A percentile compares a stretch with the other conserved stretches of the same genome.
Evolutionary conservation across 2,797 vertebrate species (phyloP).

Genomic region (Typhlichthys eigenmanni): DNA sequence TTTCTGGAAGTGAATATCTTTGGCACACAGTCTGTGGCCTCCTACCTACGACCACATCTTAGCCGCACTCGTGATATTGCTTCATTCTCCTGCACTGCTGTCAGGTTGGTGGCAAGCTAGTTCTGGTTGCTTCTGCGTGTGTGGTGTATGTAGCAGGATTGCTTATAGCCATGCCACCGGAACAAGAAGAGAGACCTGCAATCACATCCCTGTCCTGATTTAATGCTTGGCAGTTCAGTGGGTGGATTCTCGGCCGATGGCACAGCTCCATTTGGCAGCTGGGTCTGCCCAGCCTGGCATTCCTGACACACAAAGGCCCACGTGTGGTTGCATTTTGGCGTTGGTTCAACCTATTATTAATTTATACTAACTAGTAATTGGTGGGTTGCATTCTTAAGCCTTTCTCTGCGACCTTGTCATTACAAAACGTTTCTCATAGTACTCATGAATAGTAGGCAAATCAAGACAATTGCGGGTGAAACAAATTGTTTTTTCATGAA

Average conservation of each 20-base stretch:
- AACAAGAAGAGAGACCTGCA: slow-evolving; percentile 49
- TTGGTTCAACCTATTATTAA: too few relatives aligned
- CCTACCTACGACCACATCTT: too few relatives aligned
- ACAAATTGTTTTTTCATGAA: too few relatives aligned
- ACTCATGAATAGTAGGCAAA: too few relatives aligned
- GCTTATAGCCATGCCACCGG: slow-evolving; percentile 18
- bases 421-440: too few relatives aligned
- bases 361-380: too few relatives aligned
- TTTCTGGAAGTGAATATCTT: too few relatives aligned
- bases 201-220: slow-evolving; percentile 61
- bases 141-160: slow-evolving; percentile 24
- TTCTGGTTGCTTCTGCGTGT: slow-evolving; percentile 24
- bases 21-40: too few relatives aligned
- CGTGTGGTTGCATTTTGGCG: neutral
- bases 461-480: too few relatives aligned
- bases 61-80: too few relatives aligned
- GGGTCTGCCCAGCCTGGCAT: slow-evolving; percentile 29
- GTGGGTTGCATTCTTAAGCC: too few relatives aligned
- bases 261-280: slow-evolving; percentile 50
- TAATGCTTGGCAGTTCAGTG: slow-evolving; percentile 55
- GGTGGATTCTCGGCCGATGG: slow-evolving; percentile 49
- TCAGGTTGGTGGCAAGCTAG: slow-evolving; percentile 22
- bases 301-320: slow-evolving; percentile 29
- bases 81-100: slow-evolving; percentile 2
- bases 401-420: too few relatives aligned